Evolutionary conservation across 1,140 invertebrate genomes (phyloP), one percentile per base, ranked within the genome.

Genomic region (Phymastichus coffea): DNA sequence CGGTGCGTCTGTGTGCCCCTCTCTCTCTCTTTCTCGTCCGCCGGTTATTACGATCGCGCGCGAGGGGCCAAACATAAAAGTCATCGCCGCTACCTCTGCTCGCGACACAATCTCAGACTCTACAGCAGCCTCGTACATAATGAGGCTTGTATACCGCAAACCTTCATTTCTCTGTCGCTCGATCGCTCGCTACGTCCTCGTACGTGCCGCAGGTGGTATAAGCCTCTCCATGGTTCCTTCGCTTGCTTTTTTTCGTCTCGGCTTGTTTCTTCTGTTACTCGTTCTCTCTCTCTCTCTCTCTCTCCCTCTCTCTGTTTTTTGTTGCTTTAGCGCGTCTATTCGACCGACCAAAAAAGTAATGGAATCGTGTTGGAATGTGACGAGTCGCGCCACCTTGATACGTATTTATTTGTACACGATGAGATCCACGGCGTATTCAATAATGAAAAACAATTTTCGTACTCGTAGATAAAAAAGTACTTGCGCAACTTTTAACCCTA

Each of bases 141-240:
- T n/a, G n/a, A n/a, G n/a, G n/a, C 14, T 4, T 17, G 2, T 6
- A 3, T n/a, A 1, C 9, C 47, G 37, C 1, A n/a, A 8, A 23
- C 56, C 26, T 43, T 58, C 20, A 35, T 51, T 58, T 44, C 25
- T 51, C 28, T 58, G 47, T 58, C 47, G 17, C 44, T 28, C 22
- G 23, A 17, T 40, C 35, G 35, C 15, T 6, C 26, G 40, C 33
- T 30, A n/a, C 51, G 56, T 43, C 47, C 46, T 51, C 56, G 47
- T 44, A 51, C 56, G 56, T 58, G 48, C 57, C 48, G 48, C 57
- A 58, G 57, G 57, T 58, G 57, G 57, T 51, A 52, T 28, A 49
- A 41, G 38, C 23, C 35, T 0, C 1, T 19, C 15, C 8, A 20
- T 20, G 2, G 15, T 1, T 2, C 9, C 17, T 22, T 43, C 7